A percentile compares a stretch with the other conserved stretches of the same genome.
phyloP scores from a whole-genome alignment of 2,888 invertebrate genomes.

The Julus scanicus region DNA sequence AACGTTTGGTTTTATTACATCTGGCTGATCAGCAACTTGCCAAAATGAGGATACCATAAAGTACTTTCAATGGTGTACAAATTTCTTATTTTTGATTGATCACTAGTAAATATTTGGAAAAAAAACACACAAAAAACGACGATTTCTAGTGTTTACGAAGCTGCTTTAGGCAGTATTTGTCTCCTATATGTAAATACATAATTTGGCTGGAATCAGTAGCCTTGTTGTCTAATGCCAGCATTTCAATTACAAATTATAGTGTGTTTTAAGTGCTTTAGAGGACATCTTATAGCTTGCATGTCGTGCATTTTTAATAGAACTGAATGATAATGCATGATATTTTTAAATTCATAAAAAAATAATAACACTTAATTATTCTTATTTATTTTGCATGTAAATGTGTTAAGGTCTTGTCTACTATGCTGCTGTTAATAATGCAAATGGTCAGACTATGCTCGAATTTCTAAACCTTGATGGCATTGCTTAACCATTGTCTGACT shows the following conservation, averaged over 20 bases:
- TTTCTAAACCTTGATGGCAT: background rate
- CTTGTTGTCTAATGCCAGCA: background rate
- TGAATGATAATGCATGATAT: background rate
- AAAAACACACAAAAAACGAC: no score
- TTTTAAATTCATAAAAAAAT: background rate
- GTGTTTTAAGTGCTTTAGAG: background rate
- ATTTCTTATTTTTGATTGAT: background rate
- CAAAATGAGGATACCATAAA: background rate
- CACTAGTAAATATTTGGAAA: background rate
- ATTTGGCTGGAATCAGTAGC: background rate
- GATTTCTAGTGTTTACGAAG: no score
- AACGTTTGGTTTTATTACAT: no score
- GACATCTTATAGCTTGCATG: no score
- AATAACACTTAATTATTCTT: background rate
- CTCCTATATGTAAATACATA: no score
- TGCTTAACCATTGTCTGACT: constrained; percentile 25
- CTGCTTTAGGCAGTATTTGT: no score
- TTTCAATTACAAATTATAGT: background rate
- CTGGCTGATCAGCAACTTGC: background rate
- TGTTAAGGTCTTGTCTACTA: constrained; percentile 40
- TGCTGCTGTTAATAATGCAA: background rate
- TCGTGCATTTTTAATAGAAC: background rate
- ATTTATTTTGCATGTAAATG: background rate
- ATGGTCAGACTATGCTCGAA: background rate
- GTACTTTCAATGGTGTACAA: background rate